These are phyloP conservation scores for Drosophila yakuba DNA, from an alignment of 1,140 invertebrate species.

Conservation along the genomic window DNA sequence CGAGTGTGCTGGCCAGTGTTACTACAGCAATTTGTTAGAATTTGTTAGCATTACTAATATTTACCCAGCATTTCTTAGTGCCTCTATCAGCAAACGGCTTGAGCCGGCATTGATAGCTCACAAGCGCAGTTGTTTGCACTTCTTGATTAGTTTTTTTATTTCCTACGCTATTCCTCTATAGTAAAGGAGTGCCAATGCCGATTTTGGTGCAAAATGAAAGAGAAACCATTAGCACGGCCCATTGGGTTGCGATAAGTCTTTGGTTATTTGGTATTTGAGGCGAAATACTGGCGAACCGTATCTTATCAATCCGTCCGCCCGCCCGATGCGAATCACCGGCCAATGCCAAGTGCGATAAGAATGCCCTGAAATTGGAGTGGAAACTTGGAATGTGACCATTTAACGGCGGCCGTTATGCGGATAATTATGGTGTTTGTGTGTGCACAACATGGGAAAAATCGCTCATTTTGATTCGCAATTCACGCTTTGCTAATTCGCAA, in stretches of 20 bases:
- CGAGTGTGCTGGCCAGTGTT: not conserved
- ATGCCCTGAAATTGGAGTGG: conserved; percentile 19
- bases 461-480: conserved; percentile 69
- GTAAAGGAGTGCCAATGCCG: conserved; percentile 4
- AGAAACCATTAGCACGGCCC: conserved; percentile 27
- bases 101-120: conserved; percentile 10
- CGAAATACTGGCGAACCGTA: conserved; percentile 15
- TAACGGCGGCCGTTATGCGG: conserved; percentile 44
- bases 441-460: conserved; percentile 46
- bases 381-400: conserved; percentile 20
- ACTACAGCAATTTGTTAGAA: not conserved
- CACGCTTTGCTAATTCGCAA: conserved; percentile 74
- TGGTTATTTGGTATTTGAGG: not conserved
- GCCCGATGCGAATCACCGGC: conserved; percentile 21
- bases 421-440: conserved; percentile 36
- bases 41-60: conserved; percentile 16
- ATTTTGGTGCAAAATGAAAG: conserved; percentile 17
- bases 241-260: conserved; percentile 18
- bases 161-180: conserved; percentile 6
- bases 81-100: conserved; percentile 19
- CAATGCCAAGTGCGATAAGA: conserved; percentile 52
- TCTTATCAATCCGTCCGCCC: conserved; percentile 47
- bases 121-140: conserved; percentile 23
- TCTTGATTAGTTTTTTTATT: conserved; percentile 11
- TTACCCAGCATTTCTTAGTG: conserved; percentile 17